Conservation (phyloP, 2,113 vertebrate genomes). For the Anoura caudifer region DNA sequence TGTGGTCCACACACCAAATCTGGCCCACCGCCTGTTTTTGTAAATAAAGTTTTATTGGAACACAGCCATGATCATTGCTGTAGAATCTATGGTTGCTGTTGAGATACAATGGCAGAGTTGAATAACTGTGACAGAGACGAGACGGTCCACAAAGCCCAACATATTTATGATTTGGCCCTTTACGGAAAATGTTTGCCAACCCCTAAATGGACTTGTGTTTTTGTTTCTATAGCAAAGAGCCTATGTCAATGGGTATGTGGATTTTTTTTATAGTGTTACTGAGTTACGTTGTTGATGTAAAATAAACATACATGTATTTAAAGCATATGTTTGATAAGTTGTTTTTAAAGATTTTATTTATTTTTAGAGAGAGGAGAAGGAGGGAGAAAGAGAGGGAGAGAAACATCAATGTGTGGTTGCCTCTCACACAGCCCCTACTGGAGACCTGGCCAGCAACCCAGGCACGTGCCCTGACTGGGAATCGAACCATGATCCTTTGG, state of each 20-base stretch:
- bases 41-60: constrained; percentile 44
- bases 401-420: no score
- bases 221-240: not conserved
- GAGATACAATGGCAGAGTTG: not conserved
- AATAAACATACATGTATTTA: not conserved
- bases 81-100: not conserved
- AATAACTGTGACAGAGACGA: not conserved
- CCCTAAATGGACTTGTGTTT: not conserved
- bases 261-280: not conserved
- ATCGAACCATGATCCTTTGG: no score
- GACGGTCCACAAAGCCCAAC: not conserved
- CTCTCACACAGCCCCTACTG: no score
- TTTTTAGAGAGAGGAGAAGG: no score
- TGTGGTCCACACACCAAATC: not conserved
- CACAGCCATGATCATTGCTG: not conserved
- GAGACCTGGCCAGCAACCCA: no score
- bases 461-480: no score
- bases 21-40: not conserved
- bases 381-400: no score
- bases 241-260: not conserved
- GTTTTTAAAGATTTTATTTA: no score
- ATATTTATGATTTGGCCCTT: not conserved
- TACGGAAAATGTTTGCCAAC: not conserved
- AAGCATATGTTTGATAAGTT: not conserved
- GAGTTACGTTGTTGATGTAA: not conserved